These are phyloP conservation scores for Choloepus didactylus DNA, from an alignment of 2,797 vertebrate species.

Conservation along the genomic window DNA sequence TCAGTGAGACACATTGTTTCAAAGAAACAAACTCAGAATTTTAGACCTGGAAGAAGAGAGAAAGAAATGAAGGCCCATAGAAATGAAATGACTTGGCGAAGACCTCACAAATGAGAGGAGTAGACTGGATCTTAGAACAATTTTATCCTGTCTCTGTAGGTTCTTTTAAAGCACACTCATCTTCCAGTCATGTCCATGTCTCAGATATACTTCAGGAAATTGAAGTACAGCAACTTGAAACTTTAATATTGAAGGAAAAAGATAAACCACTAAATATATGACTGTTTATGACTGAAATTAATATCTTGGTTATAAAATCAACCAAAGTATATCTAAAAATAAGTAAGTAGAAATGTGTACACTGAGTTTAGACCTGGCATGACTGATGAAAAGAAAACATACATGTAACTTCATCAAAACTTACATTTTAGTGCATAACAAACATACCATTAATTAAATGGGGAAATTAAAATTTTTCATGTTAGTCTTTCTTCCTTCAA, in stretches of 20 bases:
- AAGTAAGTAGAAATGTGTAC: not conserved
- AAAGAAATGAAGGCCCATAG: not conserved
- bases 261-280: not conserved
- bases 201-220: not conserved
- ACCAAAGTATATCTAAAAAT: constrained; percentile 1
- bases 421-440: not conserved
- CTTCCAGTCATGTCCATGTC: not conserved
- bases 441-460: constrained; percentile 39
- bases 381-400: constrained; percentile 6
- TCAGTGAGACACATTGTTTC: not conserved
- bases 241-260: constrained; percentile 39
- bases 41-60: not conserved
- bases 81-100: not conserved
- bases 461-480: not conserved
- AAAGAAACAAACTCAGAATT: not conserved
- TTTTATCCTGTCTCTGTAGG: not conserved
- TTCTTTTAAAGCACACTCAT: not conserved
- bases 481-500: constrained; percentile 38
- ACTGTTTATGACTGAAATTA: constrained; percentile 24
- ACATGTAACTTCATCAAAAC: not conserved
- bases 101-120: not conserved
- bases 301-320: constrained; percentile 44
- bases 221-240: not conserved
- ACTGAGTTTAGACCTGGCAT: not conserved
- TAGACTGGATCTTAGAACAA: not conserved